Evolutionary conservation across 2,888 invertebrate genomes (phyloP), one percentile per base, ranked within the genome.

Genomic region (Drosophila multiciliata): DNA sequence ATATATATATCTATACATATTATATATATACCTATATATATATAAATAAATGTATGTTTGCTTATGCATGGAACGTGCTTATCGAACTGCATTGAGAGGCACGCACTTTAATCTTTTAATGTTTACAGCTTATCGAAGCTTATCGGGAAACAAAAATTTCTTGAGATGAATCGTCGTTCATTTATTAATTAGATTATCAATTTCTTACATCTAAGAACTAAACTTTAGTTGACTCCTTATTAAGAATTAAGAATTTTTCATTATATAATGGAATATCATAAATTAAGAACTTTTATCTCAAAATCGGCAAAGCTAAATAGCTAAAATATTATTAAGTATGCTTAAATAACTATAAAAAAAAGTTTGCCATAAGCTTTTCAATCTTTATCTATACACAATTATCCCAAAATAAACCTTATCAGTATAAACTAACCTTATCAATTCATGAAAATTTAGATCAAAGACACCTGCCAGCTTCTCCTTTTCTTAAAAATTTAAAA

Each of bases 1-100:
- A 49, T 2, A 23, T 35, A n/a, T 12, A 33, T 60, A 23, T 36
- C 23, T 5, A 11, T 40, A 20, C 15, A 9, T 42, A 20, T 40
- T 17, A 11, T 52, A 29, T 29, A 2, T 52, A 4, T 45, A 26
- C 17, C 9, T 33, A 4, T 54, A 7, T 26, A 36, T 33, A 45
- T 20, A 12, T 54, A 2, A 42, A 3, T 38, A 4, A 42, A n/a
- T 40, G 12, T 11, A 17, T 32, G 57, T 42, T 42, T 57, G 32
- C 40, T 42, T 32, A 32, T 26, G 54, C 26, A n/a, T 38, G 17
- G 36, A 54, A n/a, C 54, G 60, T 64, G 68, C 68, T 66, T 63
- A 77, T 73, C 54, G 26, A 54, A 36, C 54, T 35, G 35, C 54
- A 38, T 17, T 7, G 11, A 54, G n/a, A 20, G n/a, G 17, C 29